phyloP scores from a whole-genome alignment of 2,113 vertebrate genomes.

The Gopherus evgoodei region DNA sequence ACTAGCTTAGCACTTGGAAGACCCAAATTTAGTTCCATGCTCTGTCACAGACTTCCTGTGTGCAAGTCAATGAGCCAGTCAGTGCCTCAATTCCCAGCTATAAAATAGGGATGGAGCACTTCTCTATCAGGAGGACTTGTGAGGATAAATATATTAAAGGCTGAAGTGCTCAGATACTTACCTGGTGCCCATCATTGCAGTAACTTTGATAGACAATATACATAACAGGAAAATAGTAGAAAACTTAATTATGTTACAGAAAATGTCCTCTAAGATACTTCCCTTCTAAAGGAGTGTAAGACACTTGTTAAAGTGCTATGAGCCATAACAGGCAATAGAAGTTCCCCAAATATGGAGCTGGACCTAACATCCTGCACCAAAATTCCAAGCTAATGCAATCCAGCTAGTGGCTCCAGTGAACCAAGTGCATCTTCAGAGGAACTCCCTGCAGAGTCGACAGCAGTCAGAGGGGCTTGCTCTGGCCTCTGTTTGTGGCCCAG shows the following conservation, averaged over 20 bases:
- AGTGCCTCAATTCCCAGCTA: background rate
- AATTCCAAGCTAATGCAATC: background rate
- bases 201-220: background rate
- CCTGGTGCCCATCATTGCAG: background rate
- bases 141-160: background rate
- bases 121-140: background rate
- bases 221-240: background rate
- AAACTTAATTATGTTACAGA: background rate
- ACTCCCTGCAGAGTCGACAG: background rate
- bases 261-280: background rate
- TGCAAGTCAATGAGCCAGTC: background rate
- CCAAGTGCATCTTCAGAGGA: background rate
- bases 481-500: background rate
- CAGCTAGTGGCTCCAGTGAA: background rate
- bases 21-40: background rate
- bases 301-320: background rate
- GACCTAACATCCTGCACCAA: background rate
- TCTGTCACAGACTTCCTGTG: background rate
- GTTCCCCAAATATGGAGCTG: background rate
- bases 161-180: background rate
- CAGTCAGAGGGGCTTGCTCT: background rate
- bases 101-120: background rate
- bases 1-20: background rate
- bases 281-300: background rate
- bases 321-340: background rate